Percentiles rank a stretch among this genome's conserved stretches.
phyloP scores from a whole-genome alignment of 92 coral and sea anemone species.

The Galaxea fascicularis region DNA sequence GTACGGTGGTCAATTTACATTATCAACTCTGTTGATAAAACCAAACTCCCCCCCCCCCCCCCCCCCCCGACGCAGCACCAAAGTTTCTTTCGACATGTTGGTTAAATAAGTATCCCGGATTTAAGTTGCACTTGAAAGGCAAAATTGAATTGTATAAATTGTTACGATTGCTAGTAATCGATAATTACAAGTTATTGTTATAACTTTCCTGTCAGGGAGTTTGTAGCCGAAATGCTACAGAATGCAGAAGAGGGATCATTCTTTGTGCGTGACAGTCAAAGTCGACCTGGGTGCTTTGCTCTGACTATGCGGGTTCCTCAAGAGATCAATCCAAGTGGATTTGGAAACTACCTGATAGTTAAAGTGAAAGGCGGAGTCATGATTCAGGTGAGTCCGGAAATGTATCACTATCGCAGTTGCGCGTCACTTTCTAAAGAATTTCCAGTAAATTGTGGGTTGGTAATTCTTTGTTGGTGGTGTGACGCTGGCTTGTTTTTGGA shows the following conservation, averaged over 20 bases:
- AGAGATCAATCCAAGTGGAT: slow-evolving; percentile 79
- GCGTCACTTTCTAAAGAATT: too few relatives aligned
- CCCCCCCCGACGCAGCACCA: too few relatives aligned
- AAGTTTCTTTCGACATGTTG: too few relatives aligned
- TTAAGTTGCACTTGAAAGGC: too few relatives aligned
- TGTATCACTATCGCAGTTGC: too few relatives aligned
- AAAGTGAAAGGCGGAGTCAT: slow-evolving; percentile 79
- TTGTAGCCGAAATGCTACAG: slow-evolving; percentile 87
- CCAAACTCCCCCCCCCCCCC: too few relatives aligned
- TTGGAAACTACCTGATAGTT: slow-evolving; percentile 86
- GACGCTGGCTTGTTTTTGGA: too few relatives aligned
- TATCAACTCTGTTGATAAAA: too few relatives aligned
- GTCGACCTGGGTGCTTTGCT: slow-evolving; percentile 91
- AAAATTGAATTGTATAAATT: neutral
- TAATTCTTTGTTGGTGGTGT: too few relatives aligned
- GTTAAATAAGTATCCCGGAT: too few relatives aligned
- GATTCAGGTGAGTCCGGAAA: slow-evolving; percentile 71
- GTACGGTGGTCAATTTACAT: too few relatives aligned
- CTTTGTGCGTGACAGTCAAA: slow-evolving; percentile 98
- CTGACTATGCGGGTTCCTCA: slow-evolving; percentile 87
- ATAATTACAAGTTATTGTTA: neutral
- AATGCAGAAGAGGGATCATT: slow-evolving; percentile 92
- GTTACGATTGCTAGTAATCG: neutral
- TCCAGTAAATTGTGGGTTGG: too few relatives aligned
- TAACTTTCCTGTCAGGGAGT: slow-evolving; percentile 68